A percentile compares a stretch with the other conserved stretches of the same genome.
These are phyloP conservation scores for Diabrotica undecimpunctata DNA, from an alignment of 1,140 invertebrate genomes.

Conservation along the genomic window DNA sequence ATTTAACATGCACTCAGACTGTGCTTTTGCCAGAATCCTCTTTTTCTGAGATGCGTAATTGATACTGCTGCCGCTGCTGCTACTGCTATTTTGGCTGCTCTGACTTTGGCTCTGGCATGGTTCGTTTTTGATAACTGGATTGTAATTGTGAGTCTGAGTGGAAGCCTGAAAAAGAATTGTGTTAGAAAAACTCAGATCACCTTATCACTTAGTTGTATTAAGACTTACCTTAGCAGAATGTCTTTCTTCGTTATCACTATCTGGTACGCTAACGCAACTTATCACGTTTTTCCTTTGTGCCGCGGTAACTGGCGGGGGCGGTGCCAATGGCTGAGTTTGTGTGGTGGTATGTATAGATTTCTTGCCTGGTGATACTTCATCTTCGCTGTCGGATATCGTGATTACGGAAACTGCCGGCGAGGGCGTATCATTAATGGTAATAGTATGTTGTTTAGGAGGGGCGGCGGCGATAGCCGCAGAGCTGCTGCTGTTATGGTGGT, in stretches of 20 bases:
- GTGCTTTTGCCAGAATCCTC: conserved; percentile 78
- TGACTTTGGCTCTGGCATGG: conserved; percentile 51
- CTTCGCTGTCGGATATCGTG: conserved; percentile 94
- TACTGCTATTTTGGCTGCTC: conserved; percentile 32
- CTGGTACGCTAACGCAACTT: conserved; percentile 76
- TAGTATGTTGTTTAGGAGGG: conserved; percentile 57
- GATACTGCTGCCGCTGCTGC: conserved; percentile 35
- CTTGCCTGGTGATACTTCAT: conserved; percentile 60
- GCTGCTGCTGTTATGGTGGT: conserved; percentile 44
- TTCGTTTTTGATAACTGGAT: conserved; percentile 54
- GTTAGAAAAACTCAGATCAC: too few species aligned
- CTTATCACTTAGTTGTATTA: too few species aligned
- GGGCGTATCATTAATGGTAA: conserved; percentile 87
- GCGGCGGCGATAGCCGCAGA: background rate
- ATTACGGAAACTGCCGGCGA: conserved; percentile 93
- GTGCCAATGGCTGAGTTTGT: conserved; percentile 17
- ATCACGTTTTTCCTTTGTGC: conserved; percentile 64
- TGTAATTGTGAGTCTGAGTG: conserved; percentile 6
- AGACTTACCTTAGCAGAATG: conserved; percentile 45
- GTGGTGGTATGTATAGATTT: conserved; percentile 37
- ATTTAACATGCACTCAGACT: conserved; percentile 72
- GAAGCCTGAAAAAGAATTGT: conserved; percentile 9
- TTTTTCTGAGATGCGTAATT: conserved; percentile 76
- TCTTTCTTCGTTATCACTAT: conserved; percentile 72
- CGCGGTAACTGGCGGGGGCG: conserved; percentile 13